A percentile compares a stretch with the other conserved stretches of the same genome.
These are phyloP conservation scores for Agrochola lota DNA, from an alignment of 2,888 invertebrate genomes.

Conservation along the genomic window DNA sequence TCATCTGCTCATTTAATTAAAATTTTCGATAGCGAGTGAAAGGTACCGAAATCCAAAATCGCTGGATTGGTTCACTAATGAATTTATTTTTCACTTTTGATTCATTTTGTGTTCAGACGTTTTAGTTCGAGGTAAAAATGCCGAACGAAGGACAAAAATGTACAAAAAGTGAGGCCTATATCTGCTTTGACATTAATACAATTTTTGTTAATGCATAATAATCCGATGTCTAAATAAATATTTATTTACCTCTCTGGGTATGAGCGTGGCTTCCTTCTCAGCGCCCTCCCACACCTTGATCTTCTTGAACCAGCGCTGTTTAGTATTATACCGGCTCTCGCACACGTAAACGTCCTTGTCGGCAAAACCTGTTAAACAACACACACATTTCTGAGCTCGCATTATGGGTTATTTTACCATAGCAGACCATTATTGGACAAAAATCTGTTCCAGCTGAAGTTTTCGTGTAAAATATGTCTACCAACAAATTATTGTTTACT, in stretches of 20 bases:
- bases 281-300: conserved; percentile 94
- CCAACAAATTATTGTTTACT: background rate
- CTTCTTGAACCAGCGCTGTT: conserved; percentile 97
- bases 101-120: background rate
- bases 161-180: background rate
- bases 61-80: background rate
- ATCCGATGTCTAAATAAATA: background rate
- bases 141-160: background rate
- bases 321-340: conserved; percentile 97
- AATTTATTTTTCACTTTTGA: background rate
- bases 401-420: background rate
- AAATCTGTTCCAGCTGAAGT: background rate
- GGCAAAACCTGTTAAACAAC: conserved; percentile 90
- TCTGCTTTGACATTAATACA: background rate
- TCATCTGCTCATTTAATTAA: background rate
- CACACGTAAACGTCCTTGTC: conserved; percentile 99
- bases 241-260: conserved; percentile 81
- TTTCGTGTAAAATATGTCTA: background rate
- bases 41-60: background rate
- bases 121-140: background rate
- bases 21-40: background rate
- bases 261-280: conserved; percentile 82
- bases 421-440: background rate
- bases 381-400: background rate
- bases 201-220: too few relatives aligned